Evolutionary conservation across 2,888 invertebrate genomes (phyloP), one percentile per base, ranked within the genome.

Genomic region (Frankliniella fusca): DNA sequence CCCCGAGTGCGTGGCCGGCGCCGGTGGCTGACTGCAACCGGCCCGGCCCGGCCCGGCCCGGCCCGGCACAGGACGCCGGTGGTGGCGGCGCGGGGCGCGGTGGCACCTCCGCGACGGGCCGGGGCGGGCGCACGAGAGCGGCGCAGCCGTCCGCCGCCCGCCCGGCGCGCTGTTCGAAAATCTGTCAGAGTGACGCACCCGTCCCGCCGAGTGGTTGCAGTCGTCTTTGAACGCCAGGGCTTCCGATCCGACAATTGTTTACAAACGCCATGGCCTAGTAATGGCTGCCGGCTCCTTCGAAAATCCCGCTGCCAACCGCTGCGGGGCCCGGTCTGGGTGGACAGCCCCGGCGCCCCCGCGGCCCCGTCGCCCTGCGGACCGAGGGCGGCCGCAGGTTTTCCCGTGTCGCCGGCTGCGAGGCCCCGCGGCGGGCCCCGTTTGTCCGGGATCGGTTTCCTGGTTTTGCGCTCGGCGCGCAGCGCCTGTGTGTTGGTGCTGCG

Each of bases 251-350:
- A 38, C 86, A 85, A 86, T 83, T 87, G 88, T 89, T 89, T 89
- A 89, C 88, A 65, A 82, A 61, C 80, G 82, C 80, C 88, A 87
- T 86, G n/a, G 85, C 85, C 85, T 84, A 86, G 87, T 87, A 88
- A 87, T 89, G 89, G 88, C 89, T 89, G 89, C 89, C 89, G 88
- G 87, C 88, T 88, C 89, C 88, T 88, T 89, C 89, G 88, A 89
- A 89, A 89, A 88, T 88, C 83, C 83, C 84, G 82, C 82, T 82
- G 81, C 81, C 86, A 90, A 90, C 87, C 90, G 90, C 87, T 90
- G 90, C 87, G 89, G 90, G 88, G 90, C 90, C 85, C 88, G 90
- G 89, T 90, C 90, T 88, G 91, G 91, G 91, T 38, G 38, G 38
- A 38, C 38, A 5, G 90, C 87, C 85, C 87, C 90, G 89, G 92